Conservation (phyloP, 1,140 invertebrate species). For the Drosophila leontia region DNA sequence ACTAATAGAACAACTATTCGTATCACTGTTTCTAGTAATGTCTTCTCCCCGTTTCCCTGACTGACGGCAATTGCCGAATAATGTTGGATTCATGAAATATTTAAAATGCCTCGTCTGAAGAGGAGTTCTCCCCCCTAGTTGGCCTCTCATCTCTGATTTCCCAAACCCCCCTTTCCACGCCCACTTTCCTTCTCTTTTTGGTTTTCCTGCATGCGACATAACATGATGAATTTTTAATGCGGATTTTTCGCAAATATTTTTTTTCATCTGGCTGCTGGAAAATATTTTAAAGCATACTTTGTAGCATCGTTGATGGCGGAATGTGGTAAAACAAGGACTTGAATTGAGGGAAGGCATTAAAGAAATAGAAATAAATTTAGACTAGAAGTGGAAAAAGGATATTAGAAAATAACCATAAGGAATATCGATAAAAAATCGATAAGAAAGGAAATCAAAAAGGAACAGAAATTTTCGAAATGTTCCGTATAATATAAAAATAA, state of each 20-base stretch:
- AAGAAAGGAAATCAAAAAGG: background rate
- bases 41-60: slow-evolving; percentile 2
- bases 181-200: slow-evolving; percentile 4
- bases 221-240: slow-evolving; percentile 79
- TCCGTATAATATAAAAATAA: no score
- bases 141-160: background rate
- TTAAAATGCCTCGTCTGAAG: slow-evolving; percentile 66
- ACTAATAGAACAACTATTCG: slow-evolving; percentile 56
- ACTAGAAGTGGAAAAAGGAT: background rate
- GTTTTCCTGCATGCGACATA: slow-evolving; percentile 68
- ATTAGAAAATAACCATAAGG: background rate
- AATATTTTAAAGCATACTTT: slow-evolving; percentile 74
- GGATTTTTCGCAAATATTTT: slow-evolving; percentile 59
- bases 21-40: slow-evolving; percentile 6
- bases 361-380: background rate
- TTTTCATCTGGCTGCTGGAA: slow-evolving; percentile 38
- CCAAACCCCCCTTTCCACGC: background rate
- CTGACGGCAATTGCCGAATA: slow-evolving; percentile 69
- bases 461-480: no score
- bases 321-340: slow-evolving; percentile 8
- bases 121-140: slow-evolving; percentile 16
- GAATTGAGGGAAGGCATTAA: background rate
- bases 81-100: slow-evolving; percentile 72
- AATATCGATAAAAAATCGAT: background rate
- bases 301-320: slow-evolving; percentile 23